Conservation (phyloP, 30 jellyfish, hydroid and myxozoan species). For the Hydractinia symbiolongicarpus region DNA sequence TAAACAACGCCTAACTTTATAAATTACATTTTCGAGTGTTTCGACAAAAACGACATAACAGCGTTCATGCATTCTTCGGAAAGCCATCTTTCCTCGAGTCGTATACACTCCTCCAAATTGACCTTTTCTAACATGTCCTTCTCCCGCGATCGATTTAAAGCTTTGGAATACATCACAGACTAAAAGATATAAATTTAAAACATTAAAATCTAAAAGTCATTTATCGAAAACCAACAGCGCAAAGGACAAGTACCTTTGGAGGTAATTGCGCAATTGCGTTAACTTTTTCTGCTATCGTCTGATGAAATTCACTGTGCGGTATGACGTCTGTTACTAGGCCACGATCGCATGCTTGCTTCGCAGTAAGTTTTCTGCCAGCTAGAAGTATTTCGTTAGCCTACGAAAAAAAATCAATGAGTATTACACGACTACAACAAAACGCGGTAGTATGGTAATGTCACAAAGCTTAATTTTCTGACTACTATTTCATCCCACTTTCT, state of each 20-base stretch:
- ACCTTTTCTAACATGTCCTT: constrained; percentile 53
- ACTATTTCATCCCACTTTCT: no score
- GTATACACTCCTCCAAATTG: constrained; percentile 73
- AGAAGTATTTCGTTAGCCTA: constrained; percentile 84
- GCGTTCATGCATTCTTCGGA: constrained; percentile 99
- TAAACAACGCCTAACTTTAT: no score
- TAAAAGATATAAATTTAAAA: constrained; percentile 16
- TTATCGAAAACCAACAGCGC: background rate
- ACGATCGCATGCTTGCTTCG: constrained; percentile 77
- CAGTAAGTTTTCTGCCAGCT: constrained; percentile 80
- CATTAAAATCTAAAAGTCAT: background rate
- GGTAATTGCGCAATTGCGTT: constrained; percentile 67
- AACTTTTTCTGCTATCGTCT: constrained; percentile 43
- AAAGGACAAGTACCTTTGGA: constrained; percentile 56
- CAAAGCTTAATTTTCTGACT: no score
- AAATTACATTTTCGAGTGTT: background rate
- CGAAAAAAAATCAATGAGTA: background rate
- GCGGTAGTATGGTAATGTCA: background rate
- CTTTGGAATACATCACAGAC: constrained; percentile 83
- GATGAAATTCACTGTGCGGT: constrained; percentile 47
- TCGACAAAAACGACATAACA: constrained; percentile 72
- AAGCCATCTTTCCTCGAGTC: constrained; percentile 93
- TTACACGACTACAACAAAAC: background rate
- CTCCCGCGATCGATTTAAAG: constrained; percentile 73
- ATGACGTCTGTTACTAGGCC: constrained; percentile 82